Base-by-base conservation (phyloP, 2,797 vertebrate species). In the Acanthurus lineatus region DNA sequence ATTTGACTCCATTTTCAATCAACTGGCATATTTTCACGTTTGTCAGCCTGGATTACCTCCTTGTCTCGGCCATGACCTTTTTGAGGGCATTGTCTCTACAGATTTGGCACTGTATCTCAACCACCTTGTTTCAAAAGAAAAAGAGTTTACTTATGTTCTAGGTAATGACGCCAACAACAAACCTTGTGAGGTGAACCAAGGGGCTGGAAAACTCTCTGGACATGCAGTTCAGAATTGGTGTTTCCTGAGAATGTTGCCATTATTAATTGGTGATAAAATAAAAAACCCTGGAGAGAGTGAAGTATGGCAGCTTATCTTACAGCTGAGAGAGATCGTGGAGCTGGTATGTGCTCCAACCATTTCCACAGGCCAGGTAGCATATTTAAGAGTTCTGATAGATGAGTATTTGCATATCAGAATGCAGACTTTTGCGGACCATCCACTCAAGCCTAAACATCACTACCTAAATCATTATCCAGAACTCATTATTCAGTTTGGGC, bases 221-320 rank as follows among this genome's bases (percentile, higher is more conserved):
- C 66, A 86, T 81, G 77, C 80, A 49, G 73, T 87, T 44, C 76
- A 88, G 12, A 85, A 87, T 15, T 85, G 77, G 73, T 74, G 69
- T 44, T 85, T 75, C 4, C 58, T 83, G 11, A 75, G 81, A 19
- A 15, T 60, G 28, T 56, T 68, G 12, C 65, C 69, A 48, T 9
- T 79, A 4, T 69, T 83, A 4, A 67, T 79, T 42, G 76, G 76
- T 35, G 35, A 71, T 19, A 47, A 62, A 58, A 67, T 71, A 15
- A 38, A 67, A 57, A 57, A 15, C 15, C 56, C 67, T 28, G 9
- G 5, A 17, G 56, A 83, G 32, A 75, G 38, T 58, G 51, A 76
- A 2, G 68, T 71, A 35, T 75, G 75, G 75, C 70, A 81, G 45
- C 83, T 85, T 10, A 54, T 70, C 3, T 69, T 72, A 32, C 76